phyloP scores from a whole-genome alignment of 2,888 invertebrate species.

The Sthenelais limicola region DNA sequence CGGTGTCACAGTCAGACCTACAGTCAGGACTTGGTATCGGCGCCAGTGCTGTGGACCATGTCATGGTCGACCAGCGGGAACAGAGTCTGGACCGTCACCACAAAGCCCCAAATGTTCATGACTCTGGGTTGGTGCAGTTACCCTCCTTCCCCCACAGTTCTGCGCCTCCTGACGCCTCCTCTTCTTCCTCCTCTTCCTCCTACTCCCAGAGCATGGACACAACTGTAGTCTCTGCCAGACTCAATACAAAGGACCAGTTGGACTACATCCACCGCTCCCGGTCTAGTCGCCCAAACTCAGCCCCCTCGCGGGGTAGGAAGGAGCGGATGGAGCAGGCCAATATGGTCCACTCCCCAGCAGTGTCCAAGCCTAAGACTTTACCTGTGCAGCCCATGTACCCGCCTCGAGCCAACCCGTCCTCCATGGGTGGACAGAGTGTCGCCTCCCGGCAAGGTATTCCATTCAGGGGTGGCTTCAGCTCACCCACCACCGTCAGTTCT shows the following conservation, averaged over 20 bases:
- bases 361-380: conserved; percentile 46
- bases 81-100: no score
- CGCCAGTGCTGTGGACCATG: no score
- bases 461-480: conserved; percentile 21
- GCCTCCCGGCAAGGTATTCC: conserved; percentile 27
- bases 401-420: conserved; percentile 48
- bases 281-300: conserved; percentile 42
- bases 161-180: neutral
- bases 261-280: conserved; percentile 30
- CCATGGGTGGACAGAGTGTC: conserved; percentile 46
- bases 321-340: conserved; percentile 24
- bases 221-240: conserved; percentile 43
- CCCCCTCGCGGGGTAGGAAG: conserved; percentile 22
- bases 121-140: no score
- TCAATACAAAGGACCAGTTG: conserved; percentile 26
- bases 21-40: no score
- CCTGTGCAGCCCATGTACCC: conserved; percentile 48
- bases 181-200: neutral
- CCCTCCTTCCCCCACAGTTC: neutral
- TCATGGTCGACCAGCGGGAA: no score
- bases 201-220: conserved; percentile 27
- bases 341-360: conserved; percentile 3
- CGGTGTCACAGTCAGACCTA: no score
- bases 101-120: no score
- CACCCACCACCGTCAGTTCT: conserved; percentile 17